Evolutionary conservation across 1,140 invertebrate species (phyloP), one percentile per base, ranked within the genome.

Genomic region (Panonychus citri): DNA sequence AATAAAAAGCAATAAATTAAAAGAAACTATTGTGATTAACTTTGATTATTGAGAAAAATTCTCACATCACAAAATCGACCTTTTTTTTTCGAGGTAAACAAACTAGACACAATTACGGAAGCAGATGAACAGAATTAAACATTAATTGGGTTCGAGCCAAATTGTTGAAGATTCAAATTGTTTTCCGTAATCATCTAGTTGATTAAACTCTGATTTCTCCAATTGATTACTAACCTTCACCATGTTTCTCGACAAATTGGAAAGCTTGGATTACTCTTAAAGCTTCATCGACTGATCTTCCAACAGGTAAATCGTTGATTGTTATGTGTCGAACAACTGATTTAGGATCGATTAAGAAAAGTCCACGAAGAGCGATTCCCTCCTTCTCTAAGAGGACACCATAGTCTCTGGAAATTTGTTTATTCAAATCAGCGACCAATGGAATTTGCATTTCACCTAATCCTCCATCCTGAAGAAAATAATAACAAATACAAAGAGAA

Each of bases 201-300:
- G 7, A n/a, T 46, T 15, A 7, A 24, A 19, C 19, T 7, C 15
- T 3, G 15, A 7, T 46, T 46, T 46, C 15, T n/a, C n/a, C n/a
- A n/a, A n/a, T n/a, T n/a, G n/a, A n/a, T n/a, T 40, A 19, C 21
- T 19, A n/a, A 46, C 43, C 43, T 75, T 91, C 87, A 50, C 85
- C 86, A 68, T 90, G 82, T 55, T 82, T 79, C 65, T 91, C 88
- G 3, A 85, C 88, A 67, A 83, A 90, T 70, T 90, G 84, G 72
- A 91, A 91, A 49, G 88, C 88, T 73, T 91, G 85, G 1, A 93
- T 82, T 26, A 93, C 69, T 64, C 87, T 76, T 46, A 91, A 69
- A 1, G 85, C 89, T 72, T 91, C 88, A 72, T 91, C 86, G 15
- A 90, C 85, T 40, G 82, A 86, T 28, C 78, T 64, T 1, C 78